Evolutionary conservation across 1,140 invertebrate genomes (phyloP).

Genomic region (Ditylenchus dipsaci): DNA sequence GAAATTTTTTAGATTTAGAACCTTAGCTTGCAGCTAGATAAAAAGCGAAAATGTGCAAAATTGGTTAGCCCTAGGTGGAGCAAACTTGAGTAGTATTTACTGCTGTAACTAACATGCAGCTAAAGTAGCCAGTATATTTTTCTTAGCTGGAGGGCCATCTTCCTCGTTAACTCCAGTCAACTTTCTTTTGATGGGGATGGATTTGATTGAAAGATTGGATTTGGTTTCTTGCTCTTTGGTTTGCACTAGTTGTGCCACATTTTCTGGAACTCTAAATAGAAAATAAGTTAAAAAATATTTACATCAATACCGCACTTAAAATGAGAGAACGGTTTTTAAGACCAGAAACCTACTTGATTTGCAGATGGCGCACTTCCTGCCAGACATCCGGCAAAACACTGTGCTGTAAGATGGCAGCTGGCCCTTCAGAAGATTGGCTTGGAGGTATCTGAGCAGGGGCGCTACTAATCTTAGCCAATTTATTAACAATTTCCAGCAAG

Average conservation of each 20-base stretch:
- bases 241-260: not conserved
- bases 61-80: too few relatives aligned
- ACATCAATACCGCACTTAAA: too few relatives aligned
- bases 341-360: slow-evolving; percentile 20
- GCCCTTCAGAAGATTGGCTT: not conserved
- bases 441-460: not conserved
- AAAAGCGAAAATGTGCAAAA: too few relatives aligned
- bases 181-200: not conserved
- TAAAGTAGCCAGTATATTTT: not conserved
- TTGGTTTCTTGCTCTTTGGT: not conserved
- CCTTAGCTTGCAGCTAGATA: too few relatives aligned
- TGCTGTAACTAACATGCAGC: not conserved
- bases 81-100: too few relatives aligned
- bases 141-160: not conserved
- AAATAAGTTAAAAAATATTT: too few relatives aligned
- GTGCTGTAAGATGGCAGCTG: not conserved
- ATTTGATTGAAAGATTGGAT: not conserved
- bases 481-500: not conserved
- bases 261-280: slow-evolving; percentile 14
- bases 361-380: slow-evolving; percentile 22
- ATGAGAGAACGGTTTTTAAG: too few relatives aligned
- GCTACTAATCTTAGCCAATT: not conserved
- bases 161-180: not conserved
- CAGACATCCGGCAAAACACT: slow-evolving; percentile 14
- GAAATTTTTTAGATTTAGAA: too few relatives aligned